Evolutionary conservation across 2,797 vertebrate genomes (phyloP), one percentile per base, ranked within the genome.

Genomic region (Eulemur rubriventer): DNA sequence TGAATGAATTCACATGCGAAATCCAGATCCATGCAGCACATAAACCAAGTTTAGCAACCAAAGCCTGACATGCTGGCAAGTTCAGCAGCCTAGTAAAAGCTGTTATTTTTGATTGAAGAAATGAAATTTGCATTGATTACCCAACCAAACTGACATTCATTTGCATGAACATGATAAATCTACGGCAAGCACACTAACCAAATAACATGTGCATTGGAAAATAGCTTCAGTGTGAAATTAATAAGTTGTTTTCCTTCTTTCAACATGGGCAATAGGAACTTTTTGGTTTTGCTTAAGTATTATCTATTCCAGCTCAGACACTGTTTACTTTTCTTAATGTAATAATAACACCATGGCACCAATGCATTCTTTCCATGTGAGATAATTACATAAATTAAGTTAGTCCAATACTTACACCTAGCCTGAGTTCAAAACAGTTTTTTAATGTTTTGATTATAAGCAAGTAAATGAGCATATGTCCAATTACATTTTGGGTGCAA

Each of bases 401-500:
- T 92, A 97, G 96, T 98, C 97, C 97, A 98, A 97, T 97, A 98
- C 96, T 98, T 98, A 98, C 98, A 99, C 98, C 98, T 98, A 98
- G 95, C 65, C 79, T 94, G 94, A 98, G 96, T 98, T 98, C 98
- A 98, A 98, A 98, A 98, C 96, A 75, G 52, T 96, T 96, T 96
- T 93, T 98, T 97, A 98, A 98, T 98, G 97, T 98, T 99, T 99
- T 99, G 98, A 98, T 99, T 98, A 98, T 94, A 98, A 98, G 98
- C 96, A 97, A 98, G 96, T 98, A 98, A 98, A 98, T 97, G 98
- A 99, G 96, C 98, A 98, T 98, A 98, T 99, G 98, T 98, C 98
- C 98, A 98, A 98, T 99, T 98, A 98, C 96, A 98, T 98, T 98
- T 98, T 98, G 98, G 98, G 98, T 98, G 98, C 98, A 98, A 98